Evolutionary conservation across 2,797 vertebrate genomes (phyloP).

Genomic region (Spinibarbus caldwelli): DNA sequence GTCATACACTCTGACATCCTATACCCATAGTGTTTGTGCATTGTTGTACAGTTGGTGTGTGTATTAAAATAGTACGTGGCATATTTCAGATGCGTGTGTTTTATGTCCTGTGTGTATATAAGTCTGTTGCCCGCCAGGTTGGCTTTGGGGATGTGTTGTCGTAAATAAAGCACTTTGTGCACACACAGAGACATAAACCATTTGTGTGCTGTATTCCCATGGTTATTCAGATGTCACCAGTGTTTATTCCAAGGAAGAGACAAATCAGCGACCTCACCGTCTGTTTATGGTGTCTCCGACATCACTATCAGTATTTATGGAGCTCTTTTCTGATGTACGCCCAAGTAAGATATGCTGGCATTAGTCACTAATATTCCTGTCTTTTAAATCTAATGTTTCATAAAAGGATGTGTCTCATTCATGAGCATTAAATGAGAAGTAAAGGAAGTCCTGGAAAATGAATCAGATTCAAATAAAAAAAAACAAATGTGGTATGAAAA

Average conservation of each 20-base stretch:
- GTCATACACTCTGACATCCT: slow-evolving; percentile 1
- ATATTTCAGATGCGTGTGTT: slow-evolving; percentile 12
- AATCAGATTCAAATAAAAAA: not conserved
- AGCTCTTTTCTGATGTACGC: slow-evolving; percentile 10
- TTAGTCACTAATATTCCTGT: slow-evolving; percentile 37
- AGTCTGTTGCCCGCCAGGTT: slow-evolving; percentile 59
- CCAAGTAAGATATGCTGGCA: not conserved
- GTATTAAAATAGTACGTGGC: slow-evolving; percentile 30
- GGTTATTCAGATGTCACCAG: slow-evolving; percentile 81
- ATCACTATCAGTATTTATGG: slow-evolving; percentile 59
- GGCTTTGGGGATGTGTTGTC: slow-evolving; percentile 71
- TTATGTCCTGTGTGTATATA: slow-evolving; percentile 20
- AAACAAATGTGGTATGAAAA: not conserved
- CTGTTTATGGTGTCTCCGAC: slow-evolving; percentile 81
- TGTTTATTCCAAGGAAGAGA: slow-evolving; percentile 84
- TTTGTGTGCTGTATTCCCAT: slow-evolving; percentile 73
- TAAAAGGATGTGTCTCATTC: slow-evolving; percentile 10
- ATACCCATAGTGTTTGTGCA: not conserved
- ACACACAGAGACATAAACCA: slow-evolving; percentile 66
- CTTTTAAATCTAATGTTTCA: not conserved
- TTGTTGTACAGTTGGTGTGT: slow-evolving; percentile 17
- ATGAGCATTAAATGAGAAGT: not conserved
- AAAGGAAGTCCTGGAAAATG: slow-evolving; percentile 12
- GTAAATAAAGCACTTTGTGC: slow-evolving; percentile 75
- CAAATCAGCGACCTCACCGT: slow-evolving; percentile 74